Evolutionary conservation across 2,113 vertebrate genomes (phyloP).

Genomic region (Pontoporia blainvillei): DNA sequence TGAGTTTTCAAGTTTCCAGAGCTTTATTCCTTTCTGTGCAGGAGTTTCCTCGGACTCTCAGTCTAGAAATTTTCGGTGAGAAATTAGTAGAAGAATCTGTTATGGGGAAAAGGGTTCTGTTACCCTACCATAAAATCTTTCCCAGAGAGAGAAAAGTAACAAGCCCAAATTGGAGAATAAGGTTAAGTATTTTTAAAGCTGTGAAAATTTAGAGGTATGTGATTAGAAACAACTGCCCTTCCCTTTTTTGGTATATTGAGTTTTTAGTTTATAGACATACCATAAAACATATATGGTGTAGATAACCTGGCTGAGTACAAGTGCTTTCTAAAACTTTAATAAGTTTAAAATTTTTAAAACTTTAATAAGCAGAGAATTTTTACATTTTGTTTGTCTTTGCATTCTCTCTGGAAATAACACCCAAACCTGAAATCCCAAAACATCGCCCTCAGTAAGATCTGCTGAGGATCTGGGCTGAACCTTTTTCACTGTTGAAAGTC

Average conservation of each 20-base stretch:
- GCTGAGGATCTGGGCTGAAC: conserved; percentile 6
- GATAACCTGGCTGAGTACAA: not conserved
- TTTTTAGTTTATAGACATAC: not conserved
- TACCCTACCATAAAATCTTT: not conserved
- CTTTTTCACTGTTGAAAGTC: conserved; percentile 28
- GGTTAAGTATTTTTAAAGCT: not conserved
- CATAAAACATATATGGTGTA: not conserved
- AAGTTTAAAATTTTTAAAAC: not conserved
- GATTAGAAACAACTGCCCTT: not conserved
- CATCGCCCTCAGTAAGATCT: conserved; percentile 17
- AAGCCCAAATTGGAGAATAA: not conserved
- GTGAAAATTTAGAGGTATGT: not conserved
- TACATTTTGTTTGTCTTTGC: conserved; percentile 9
- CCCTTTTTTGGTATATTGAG: not conserved
- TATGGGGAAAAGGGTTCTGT: not conserved
- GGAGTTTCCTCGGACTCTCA: not conserved
- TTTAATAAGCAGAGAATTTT: not conserved
- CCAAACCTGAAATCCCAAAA: not conserved
- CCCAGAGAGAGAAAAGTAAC: not conserved
- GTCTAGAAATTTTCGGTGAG: not conserved
- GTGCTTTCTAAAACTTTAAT: not conserved
- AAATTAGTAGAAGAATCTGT: not conserved
- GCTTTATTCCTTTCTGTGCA: not conserved
- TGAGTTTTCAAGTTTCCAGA: not conserved
- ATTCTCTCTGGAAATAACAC: not conserved